These are phyloP conservation scores for Chaenocephalus aceratus DNA, from an alignment of 2,113 vertebrate genomes.

Conservation along the genomic window DNA sequence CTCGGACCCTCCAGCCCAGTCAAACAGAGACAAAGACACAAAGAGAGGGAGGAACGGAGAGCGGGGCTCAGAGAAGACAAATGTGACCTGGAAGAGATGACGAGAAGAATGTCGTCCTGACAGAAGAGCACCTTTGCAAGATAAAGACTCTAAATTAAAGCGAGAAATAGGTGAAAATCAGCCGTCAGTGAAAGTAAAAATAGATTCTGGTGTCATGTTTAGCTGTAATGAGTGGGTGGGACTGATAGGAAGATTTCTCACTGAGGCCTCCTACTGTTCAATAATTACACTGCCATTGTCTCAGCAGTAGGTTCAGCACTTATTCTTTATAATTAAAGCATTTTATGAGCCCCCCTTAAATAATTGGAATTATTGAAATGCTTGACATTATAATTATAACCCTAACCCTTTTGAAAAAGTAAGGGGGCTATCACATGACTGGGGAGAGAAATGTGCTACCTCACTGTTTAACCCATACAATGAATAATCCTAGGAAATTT, in stretches of 20 bases:
- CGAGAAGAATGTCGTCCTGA: no score
- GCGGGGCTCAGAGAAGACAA: no score
- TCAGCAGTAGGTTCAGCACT: slow-evolving; percentile 4
- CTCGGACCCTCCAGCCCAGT: not conserved
- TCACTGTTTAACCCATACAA: no score
- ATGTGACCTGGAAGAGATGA: no score
- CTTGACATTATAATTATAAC: not conserved
- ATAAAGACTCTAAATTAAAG: no score
- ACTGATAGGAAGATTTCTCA: not conserved
- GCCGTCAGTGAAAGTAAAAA: slow-evolving; percentile 2
- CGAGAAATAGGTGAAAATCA: not conserved
- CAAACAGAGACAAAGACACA: no score
- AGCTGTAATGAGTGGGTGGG: slow-evolving; percentile 2
- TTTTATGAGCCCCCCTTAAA: not conserved
- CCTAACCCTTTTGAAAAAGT: not conserved
- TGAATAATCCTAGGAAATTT: no score
- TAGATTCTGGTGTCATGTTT: not conserved
- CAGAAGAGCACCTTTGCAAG: no score
- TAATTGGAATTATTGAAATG: slow-evolving; percentile 7
- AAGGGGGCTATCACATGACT: no score
- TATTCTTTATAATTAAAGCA: slow-evolving; percentile 27
- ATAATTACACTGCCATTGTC: slow-evolving; percentile 50
- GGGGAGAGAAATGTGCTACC: no score
- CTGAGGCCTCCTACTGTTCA: slow-evolving; percentile 56
- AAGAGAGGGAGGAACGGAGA: no score